These are phyloP conservation scores for Tetrax tetrax DNA, from an alignment of 2,113 vertebrate genomes.

Conservation along the genomic window DNA sequence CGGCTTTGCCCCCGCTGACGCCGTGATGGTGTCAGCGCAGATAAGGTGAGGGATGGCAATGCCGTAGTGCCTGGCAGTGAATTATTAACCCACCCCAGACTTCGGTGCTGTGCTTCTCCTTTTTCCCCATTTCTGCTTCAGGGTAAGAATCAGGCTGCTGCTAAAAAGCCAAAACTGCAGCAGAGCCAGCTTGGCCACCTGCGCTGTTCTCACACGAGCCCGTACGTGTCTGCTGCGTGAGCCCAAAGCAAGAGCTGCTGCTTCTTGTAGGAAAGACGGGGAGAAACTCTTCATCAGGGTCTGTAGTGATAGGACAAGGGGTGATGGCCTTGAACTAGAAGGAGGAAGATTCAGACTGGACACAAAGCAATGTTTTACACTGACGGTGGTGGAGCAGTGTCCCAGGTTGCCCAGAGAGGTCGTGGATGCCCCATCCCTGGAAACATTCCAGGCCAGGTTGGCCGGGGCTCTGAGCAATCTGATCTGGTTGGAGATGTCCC, in stretches of 20 bases:
- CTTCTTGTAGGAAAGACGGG: not conserved
- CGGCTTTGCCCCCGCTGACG: not conserved
- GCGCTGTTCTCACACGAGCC: not conserved
- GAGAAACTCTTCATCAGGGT: too few relatives aligned
- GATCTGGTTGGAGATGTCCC: too few relatives aligned
- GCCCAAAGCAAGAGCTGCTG: not conserved
- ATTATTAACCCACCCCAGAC: not conserved
- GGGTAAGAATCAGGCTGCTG: not conserved
- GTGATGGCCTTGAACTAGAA: too few relatives aligned
- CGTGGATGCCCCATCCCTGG: too few relatives aligned
- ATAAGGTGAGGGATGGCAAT: not conserved
- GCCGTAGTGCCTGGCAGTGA: not conserved
- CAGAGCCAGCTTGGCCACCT: not conserved
- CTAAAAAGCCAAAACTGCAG: not conserved
- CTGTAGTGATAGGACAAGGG: too few relatives aligned
- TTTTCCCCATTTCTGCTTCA: not conserved
- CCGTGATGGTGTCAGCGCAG: accelerated
- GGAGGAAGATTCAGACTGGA: too few relatives aligned
- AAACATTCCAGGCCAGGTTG: too few relatives aligned
- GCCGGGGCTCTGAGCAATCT: too few relatives aligned
- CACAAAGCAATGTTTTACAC: too few relatives aligned
- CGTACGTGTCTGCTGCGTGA: accelerated
- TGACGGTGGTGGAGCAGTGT: too few relatives aligned
- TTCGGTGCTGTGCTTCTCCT: not conserved
- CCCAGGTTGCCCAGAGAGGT: too few relatives aligned